Base-by-base conservation (phyloP, 2,888 invertebrate species). In the Xestia sexstrigata region DNA sequence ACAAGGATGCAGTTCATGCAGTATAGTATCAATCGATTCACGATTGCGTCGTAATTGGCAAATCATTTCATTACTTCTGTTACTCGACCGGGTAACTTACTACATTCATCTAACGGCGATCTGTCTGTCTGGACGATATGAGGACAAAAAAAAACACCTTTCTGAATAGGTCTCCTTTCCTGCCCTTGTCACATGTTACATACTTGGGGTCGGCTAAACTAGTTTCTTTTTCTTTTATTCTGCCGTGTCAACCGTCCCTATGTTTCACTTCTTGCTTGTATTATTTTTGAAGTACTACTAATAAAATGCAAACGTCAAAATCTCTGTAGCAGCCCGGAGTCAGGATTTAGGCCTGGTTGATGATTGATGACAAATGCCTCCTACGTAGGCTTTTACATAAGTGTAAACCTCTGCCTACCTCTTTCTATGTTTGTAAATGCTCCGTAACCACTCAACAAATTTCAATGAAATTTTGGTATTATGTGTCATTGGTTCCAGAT, bases 41-140 rank as follows among this genome's bases (percentile, higher is more conserved):
- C n/a, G 49, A 39, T 68, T 76, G 30, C 47, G n/a, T 75, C 68
- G 20, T n/a, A 23, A 23, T 74, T 60, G 47, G 26, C 26, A 23
- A 52, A 67, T 26, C 17, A 49, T 63, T 45, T 63, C 23, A 20
- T 13, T 39, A 26, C 5, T 15, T 49, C 39, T 26, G 11, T n/a
- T n/a, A 72, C 5, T 62, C 8, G 11, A 39, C 39, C 23, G 5
- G 39, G 20, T 23, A 63, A 30, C 62, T 9, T 63, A 23, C 23
- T 63, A 39, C 1, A 60, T 30, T 30, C 17, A 39, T 63, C 2
- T 13, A 62, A 23, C 35, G 11, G 11, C 23, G 35, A 39, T 26
- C 26, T 26, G 26, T 9, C 35, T 35, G 35, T 35, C 35, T 35
- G 35, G 5, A 35, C 35, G 35, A 5, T 35, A 35, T 5, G 35